Evolutionary conservation across 2,888 invertebrate species (phyloP).

Genomic region (Dione vanillae): DNA sequence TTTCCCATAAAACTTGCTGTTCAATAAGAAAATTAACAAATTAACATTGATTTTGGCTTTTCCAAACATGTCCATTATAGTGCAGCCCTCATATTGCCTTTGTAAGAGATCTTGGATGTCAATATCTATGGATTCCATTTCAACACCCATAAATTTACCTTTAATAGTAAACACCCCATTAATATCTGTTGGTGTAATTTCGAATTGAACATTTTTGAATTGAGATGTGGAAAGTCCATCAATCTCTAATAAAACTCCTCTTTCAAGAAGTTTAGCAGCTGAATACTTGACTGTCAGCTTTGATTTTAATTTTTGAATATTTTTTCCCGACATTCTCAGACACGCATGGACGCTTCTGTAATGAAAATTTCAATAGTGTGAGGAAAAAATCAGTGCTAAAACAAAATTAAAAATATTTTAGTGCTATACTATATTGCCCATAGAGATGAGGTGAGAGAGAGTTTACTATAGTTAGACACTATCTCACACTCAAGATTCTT

Average conservation of each 20-base stretch:
- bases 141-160: conserved; percentile 90
- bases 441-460: too few relatives aligned
- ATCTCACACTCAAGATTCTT: too few relatives aligned
- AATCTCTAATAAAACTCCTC: conserved; percentile 88
- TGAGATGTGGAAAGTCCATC: conserved; percentile 87
- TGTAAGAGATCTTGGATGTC: conserved; percentile 89
- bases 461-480: too few relatives aligned
- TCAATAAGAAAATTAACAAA: conserved; percentile 88
- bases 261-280: conserved; percentile 87
- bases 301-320: conserved; percentile 83
- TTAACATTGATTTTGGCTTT: conserved; percentile 91
- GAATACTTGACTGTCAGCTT: conserved; percentile 87
- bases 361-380: conserved; percentile 44
- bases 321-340: conserved; percentile 75
- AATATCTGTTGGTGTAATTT: conserved; percentile 87
- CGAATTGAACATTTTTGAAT: conserved; percentile 90
- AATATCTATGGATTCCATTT: conserved; percentile 89
- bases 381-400: conserved; percentile 9
- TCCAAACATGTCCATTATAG: conserved; percentile 91
- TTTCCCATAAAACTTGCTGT: conserved; percentile 90
- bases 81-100: conserved; percentile 90
- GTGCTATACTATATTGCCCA: too few relatives aligned
- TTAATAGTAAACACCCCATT: conserved; percentile 88
- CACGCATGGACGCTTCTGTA: conserved; percentile 84
- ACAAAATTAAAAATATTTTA: conserved; percentile 12